Evolutionary conservation across 1,140 invertebrate species (phyloP), one percentile per base, ranked within the genome.

Genomic region (Drosophila melanica): DNA sequence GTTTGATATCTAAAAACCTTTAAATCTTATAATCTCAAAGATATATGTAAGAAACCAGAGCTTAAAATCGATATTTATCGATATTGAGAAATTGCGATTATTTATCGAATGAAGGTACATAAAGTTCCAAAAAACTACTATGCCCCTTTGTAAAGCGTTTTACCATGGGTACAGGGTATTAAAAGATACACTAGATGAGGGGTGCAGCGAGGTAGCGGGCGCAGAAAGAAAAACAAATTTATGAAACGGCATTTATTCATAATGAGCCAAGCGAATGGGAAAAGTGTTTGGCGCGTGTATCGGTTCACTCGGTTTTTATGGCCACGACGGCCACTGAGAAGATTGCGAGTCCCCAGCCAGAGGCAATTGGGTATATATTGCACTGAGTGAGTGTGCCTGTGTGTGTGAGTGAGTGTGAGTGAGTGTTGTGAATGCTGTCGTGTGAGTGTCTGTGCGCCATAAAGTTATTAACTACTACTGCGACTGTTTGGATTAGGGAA

Each of bases 161-260:
- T 33, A 6, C 8, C 30, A 33, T 33, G 48, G 48, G 48, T 50
- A 69, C 27, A 63, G 54, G 47, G 74, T 23, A 35, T n/a, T 50
- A 55, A 37, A 35, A 41, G 18, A 35, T 18, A 30, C 27, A 4
- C n/a, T 10, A 14, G 4, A 9, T 14, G 53, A 51, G 11, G 9
- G 35, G 41, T n/a, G 30, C 9, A 54, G 51, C 45, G 63, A 23
- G 12, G 37, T 10, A 33, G 54, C 2, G 55, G 33, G 41, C 8
- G 16, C 30, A 39, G 65, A 44, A 54, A 72, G 78, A 75, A 81
- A 78, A 89, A 76, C 68, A 89, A 87, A 87, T 87, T 89, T 87
- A 89, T 89, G 82, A 87, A 87, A 87, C 72, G 79, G 81, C 84
- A 89, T 87, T 89, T 87, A 87, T 87, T 79, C 82, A 89, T 87